A percentile compares a stretch with the other conserved stretches of the same genome.
These are phyloP conservation scores for Eristalinus sepulchralis DNA, from an alignment of 2,888 invertebrate genomes.

Conservation along the genomic window DNA sequence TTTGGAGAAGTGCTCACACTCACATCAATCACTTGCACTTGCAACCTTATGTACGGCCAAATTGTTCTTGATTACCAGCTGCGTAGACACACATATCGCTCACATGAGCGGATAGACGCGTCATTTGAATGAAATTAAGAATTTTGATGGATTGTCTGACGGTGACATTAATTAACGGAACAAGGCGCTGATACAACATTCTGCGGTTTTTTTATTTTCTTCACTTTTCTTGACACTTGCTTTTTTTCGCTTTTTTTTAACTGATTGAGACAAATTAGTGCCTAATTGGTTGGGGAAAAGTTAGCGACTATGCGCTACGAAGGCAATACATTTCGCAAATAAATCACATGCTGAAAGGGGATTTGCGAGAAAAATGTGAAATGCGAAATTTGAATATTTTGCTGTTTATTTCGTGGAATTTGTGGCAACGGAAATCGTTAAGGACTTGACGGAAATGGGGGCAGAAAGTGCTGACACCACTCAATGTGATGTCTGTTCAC, in stretches of 20 bases:
- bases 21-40: background rate
- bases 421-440: background rate
- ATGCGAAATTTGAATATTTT: background rate
- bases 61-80: background rate
- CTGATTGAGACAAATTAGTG: background rate
- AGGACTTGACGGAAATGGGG: background rate
- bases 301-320: background rate
- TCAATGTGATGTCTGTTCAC: background rate
- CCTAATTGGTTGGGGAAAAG: background rate
- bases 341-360: background rate
- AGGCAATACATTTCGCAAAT: background rate
- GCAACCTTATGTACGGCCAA: background rate
- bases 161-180: background rate
- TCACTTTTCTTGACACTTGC: background rate
- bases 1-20: background rate
- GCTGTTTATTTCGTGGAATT: background rate
- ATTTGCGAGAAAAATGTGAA: background rate
- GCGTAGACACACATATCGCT: background rate
- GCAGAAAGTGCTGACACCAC: background rate
- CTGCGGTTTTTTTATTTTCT: background rate
- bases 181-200: background rate
- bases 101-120: background rate
- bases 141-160: background rate
- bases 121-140: background rate
- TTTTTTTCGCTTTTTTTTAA: background rate